Percentiles rank a stretch among this genome's conserved stretches.
phyloP scores from a whole-genome alignment of 2,113 vertebrate genomes.

The Gambusia affinis region DNA sequence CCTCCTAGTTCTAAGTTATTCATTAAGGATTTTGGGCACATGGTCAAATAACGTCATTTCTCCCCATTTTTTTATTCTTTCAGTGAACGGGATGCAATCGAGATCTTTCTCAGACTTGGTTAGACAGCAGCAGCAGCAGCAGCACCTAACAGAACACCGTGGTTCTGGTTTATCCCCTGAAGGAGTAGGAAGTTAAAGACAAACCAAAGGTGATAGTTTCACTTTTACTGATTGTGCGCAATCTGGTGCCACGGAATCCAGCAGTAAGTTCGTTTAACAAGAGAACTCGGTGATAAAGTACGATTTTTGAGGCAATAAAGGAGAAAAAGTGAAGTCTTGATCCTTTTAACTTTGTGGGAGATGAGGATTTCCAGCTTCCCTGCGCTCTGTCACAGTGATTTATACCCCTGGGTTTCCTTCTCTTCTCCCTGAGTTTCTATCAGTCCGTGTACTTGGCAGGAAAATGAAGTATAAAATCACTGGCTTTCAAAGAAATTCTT shows the following conservation, averaged over 20 bases:
- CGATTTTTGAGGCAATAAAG: too few relatives aligned
- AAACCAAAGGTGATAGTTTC: slow-evolving; percentile 30
- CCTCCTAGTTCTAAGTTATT: slow-evolving; percentile 99
- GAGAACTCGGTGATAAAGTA: too few relatives aligned
- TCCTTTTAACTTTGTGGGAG: slow-evolving; percentile 11
- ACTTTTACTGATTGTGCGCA: slow-evolving; percentile 47
- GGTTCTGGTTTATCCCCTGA: slow-evolving; percentile 21
- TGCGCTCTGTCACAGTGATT: slow-evolving; percentile 17
- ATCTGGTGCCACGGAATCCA: slow-evolving; percentile 52
- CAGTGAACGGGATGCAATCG: slow-evolving; percentile 79
- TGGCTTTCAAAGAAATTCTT: neutral
- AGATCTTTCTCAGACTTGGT: slow-evolving; percentile 77
- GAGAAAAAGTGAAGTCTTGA: neutral
- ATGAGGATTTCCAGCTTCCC: slow-evolving; percentile 25
- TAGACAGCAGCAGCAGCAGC: slow-evolving; percentile 45
- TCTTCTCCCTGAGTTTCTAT: too few relatives aligned
- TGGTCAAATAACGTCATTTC: slow-evolving; percentile 99
- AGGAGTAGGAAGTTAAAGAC: slow-evolving; percentile 50
- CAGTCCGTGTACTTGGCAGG: too few relatives aligned
- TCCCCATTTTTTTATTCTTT: slow-evolving; percentile 71
- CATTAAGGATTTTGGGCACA: slow-evolving; percentile 98
- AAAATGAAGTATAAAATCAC: too few relatives aligned
- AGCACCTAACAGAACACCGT: slow-evolving; percentile 36
- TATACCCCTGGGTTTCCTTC: neutral
- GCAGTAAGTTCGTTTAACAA: slow-evolving; percentile 10